Evolutionary conservation across 2,113 vertebrate species (phyloP), one percentile per base, ranked within the genome.

Genomic region (Lepus timidus): DNA sequence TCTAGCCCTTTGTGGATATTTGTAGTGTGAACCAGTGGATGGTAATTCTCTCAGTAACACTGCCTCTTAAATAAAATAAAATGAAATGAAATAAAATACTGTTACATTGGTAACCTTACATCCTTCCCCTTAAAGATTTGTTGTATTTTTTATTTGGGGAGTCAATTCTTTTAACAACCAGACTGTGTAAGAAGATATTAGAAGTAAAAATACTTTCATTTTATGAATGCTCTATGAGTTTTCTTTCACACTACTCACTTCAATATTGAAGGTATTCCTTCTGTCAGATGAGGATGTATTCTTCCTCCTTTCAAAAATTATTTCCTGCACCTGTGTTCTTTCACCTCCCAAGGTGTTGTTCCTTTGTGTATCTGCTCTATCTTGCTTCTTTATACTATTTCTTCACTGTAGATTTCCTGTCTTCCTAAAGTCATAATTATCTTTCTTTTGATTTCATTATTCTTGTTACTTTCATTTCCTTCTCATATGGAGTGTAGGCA

Each of bases 361-460:
- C 29, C n/a, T 65, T 76, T 3, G 3, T 44, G 76, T 78, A 39
- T 31, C 61, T 29, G 61, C 49, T 61, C 3, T 9, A 4, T 39
- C 51, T 65, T 88, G 73, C 33, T 44, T 52, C 73, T 65, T 73
- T 44, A 44, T 61, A 67, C 4, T 27, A 44, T 78, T 91, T 71
- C 39, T 64, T 91, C 22, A 29, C n/a, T 36, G 33, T 73, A 61
- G n/a, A 27, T 86, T 76, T 91, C 39, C 62, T 65, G 22, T 44
- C 10, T 73, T 10, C n/a, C 67, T 67, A 27, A 44, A 84, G 51
- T 39, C 61, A 61, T 52, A 52, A 20, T 27, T 67, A 23, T 73
- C n/a, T 51, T 91, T 76, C 84, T 73, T 87, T 91, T 78, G 29
- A 65, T 86, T 73, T 88, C 67, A 67, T 78, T 68, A 29, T 14